Conservation (phyloP, 30 jellyfish, hydroid and myxozoan genomes). For the Turritopsis dohrnii region DNA sequence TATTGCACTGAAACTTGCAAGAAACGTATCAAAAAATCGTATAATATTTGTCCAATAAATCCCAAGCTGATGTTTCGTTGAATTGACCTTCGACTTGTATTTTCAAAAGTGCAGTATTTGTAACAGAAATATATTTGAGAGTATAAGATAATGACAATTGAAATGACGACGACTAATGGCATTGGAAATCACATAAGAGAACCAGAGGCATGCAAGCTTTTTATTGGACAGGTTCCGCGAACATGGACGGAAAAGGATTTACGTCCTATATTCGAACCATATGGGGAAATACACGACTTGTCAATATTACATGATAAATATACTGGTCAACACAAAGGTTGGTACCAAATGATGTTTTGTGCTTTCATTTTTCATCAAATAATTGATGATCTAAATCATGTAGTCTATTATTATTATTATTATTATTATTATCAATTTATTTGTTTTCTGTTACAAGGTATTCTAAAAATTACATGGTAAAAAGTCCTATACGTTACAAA, state of each 20-base stretch:
- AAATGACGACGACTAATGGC: background rate
- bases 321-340: slow-evolving; percentile 80
- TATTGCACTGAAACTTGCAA: background rate
- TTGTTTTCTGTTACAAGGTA: no score
- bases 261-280: slow-evolving; percentile 55
- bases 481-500: no score
- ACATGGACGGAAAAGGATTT: slow-evolving; percentile 73
- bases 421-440: no score
- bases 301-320: slow-evolving; percentile 49
- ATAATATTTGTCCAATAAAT: background rate
- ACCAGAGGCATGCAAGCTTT: slow-evolving; percentile 47
- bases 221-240: slow-evolving; percentile 84
- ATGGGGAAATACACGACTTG: slow-evolving; percentile 65
- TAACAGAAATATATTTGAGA: background rate
- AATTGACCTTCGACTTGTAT: background rate
- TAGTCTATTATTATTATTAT: no score
- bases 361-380: no score
- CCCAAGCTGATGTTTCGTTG: background rate
- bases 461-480: no score
- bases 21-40: background rate
- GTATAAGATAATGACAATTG: slow-evolving; percentile 3
- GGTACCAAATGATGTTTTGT: background rate
- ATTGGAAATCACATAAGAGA: background rate
- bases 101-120: background rate
- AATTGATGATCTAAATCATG: no score